These are phyloP conservation scores for Leucophora obtusa DNA, from an alignment of 2,888 invertebrate genomes.

Conservation along the genomic window DNA sequence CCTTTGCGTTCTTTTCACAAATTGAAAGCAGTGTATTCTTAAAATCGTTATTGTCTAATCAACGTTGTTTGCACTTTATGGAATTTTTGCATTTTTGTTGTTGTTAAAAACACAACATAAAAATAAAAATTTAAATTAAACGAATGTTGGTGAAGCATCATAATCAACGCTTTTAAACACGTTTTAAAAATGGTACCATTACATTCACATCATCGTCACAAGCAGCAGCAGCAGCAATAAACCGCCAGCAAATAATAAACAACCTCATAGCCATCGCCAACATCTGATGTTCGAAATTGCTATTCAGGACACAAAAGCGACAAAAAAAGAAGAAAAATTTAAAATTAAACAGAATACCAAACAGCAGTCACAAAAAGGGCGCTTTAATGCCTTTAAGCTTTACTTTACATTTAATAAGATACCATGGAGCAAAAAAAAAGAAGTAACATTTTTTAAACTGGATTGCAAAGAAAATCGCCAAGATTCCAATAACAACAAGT, in stretches of 20 bases:
- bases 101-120: not conserved
- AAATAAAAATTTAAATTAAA: slow-evolving; percentile 47
- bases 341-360: slow-evolving; percentile 20
- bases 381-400: slow-evolving; percentile 55
- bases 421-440: slow-evolving; percentile 1
- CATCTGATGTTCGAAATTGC: slow-evolving; percentile 45
- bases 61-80: not conserved
- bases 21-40: not conserved
- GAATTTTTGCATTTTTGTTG: not conserved
- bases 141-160: slow-evolving; percentile 53
- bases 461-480: slow-evolving; percentile 41
- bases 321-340: not conserved
- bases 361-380: slow-evolving; percentile 43
- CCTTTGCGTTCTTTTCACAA: too few species aligned
- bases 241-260: slow-evolving; percentile 1
- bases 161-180: slow-evolving; percentile 65
- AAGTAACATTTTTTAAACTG: slow-evolving; percentile 55
- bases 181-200: slow-evolving; percentile 51
- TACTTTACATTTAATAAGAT: slow-evolving; percentile 59
- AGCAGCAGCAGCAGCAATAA: slow-evolving; percentile 5
- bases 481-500: slow-evolving; percentile 64
- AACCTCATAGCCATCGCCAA: not conserved
- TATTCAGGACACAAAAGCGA: slow-evolving; percentile 9
- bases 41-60: not conserved
- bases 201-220: slow-evolving; percentile 36